A percentile compares a stretch with the other conserved stretches of the same genome.
Evolutionary conservation across 2,797 vertebrate genomes (phyloP).

Genomic region (Scolopax bukidnonensis): DNA sequence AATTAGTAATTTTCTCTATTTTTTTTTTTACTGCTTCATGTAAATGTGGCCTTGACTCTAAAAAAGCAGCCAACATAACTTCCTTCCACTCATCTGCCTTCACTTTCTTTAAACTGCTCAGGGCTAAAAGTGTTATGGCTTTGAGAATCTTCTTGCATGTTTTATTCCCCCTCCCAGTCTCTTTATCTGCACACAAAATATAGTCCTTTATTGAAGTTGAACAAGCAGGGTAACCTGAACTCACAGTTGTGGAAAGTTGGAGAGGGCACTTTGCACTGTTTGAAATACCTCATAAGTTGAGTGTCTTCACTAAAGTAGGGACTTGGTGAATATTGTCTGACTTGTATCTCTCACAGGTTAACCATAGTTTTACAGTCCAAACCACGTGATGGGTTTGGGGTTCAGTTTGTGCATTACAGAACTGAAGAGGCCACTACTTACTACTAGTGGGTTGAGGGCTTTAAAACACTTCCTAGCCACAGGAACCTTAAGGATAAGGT

Average conservation of each 20-base stretch:
- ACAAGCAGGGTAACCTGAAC: conserved; percentile 26
- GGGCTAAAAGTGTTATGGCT: conserved; percentile 43
- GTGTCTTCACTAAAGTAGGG: conserved; percentile 56
- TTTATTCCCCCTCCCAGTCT: not conserved
- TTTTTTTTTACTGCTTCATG: conserved; percentile 18
- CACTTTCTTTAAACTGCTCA: conserved; percentile 53
- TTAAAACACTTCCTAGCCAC: conserved; percentile 12
- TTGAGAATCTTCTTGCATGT: conserved; percentile 39
- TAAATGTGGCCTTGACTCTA: conserved; percentile 23
- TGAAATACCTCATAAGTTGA: conserved; percentile 66
- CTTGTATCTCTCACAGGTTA: conserved; percentile 3
- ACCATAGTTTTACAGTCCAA: not conserved
- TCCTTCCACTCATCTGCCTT: conserved; percentile 24
- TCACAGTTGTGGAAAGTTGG: conserved; percentile 28
- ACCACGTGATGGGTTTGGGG: not conserved
- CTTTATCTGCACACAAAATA: not conserved
- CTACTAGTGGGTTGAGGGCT: not conserved
- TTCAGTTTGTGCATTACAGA: not conserved
- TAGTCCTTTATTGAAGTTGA: conserved; percentile 1
- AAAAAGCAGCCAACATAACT: conserved; percentile 32
- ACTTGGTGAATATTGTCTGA: conserved; percentile 19
- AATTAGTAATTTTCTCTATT: not conserved
- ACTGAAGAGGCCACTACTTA: not conserved
- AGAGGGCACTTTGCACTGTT: conserved; percentile 57
- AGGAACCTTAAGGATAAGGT: not conserved